Evolutionary conservation across 2,888 invertebrate genomes (phyloP), one percentile per base, ranked within the genome.

Genomic region (Candidula unifasciata): DNA sequence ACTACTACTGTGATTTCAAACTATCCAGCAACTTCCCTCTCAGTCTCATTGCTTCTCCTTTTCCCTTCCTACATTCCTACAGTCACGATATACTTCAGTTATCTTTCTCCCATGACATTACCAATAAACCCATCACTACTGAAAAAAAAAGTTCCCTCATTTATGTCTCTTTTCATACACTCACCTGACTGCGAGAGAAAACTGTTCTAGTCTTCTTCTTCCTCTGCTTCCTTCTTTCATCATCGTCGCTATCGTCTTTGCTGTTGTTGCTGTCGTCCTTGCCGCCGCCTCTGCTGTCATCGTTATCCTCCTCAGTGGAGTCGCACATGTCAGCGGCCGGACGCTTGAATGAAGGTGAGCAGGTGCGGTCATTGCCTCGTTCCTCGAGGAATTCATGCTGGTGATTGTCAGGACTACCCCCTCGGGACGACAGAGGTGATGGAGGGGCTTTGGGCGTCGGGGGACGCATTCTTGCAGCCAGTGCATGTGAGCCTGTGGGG

Each of bases 141-240:
- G 10, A 54, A 18, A 54, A 54, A 10, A 54, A 54, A 54, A 54
- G 18, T 16, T 16, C 18, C 13, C 18, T 60, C 6, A 60, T 60
- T 6, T 24, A 24, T 5, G 10, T 30, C 52, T 16, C 2, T n/a
- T 44, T 18, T 69, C n/a, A n/a, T n/a, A n/a, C n/a, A n/a, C 80
- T 60, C 27, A 84, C 80, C 80, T 84, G 94, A 84, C 93, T 93
- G 30, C 94, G 87, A 3, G 93, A 93, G 87, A 94, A 94, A 10
- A 94, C 94, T 1, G 94, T 94, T 80, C 94, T 88, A 6, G 94
- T 94, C 87, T 94, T 94, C 89, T 94, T 94, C 89, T 94, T 94
- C 69, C 93, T 88, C 86, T 90, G 87, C 78, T 91, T 91, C 84
- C 90, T 89, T 85, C 89, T 89, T 33, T 92, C 91, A 57, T 91